Evolutionary conservation across 2,113 vertebrate genomes (phyloP).

Genomic region (Cyprinodon brontotheroides): DNA sequence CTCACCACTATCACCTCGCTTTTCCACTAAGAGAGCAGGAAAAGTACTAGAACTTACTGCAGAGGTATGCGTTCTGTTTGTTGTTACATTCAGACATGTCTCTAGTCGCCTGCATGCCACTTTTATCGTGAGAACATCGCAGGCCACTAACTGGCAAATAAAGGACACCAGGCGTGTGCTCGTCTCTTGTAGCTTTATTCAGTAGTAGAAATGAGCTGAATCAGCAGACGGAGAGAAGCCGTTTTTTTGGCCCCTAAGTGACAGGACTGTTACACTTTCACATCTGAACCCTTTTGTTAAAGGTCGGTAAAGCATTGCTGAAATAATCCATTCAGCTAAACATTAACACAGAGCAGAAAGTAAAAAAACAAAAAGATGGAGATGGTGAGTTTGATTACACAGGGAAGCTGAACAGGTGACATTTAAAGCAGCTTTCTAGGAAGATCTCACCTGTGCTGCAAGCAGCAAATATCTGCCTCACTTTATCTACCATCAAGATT

Average conservation of each 20-base stretch:
- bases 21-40: slow-evolving; percentile 45
- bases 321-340: slow-evolving; percentile 49
- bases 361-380: slow-evolving; percentile 1
- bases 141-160: background rate
- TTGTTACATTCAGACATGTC: background rate
- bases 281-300: slow-evolving; percentile 48
- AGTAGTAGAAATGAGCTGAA: slow-evolving; percentile 85
- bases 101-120: background rate
- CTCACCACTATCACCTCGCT: slow-evolving; percentile 34
- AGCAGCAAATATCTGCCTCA: slow-evolving; percentile 9
- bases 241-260: slow-evolving; percentile 37
- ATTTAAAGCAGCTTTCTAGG: slow-evolving; percentile 10
- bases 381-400: slow-evolving; percentile 24
- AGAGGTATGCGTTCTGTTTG: background rate
- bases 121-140: background rate
- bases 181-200: slow-evolving; percentile 86
- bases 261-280: slow-evolving; percentile 47
- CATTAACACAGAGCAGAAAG: slow-evolving; percentile 43
- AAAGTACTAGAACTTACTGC: background rate
- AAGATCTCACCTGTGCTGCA: slow-evolving; percentile 24
- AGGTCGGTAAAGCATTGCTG: slow-evolving; percentile 48
- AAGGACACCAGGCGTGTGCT: slow-evolving; percentile 15
- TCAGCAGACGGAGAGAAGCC: slow-evolving; percentile 70
- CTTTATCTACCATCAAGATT: background rate
- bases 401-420: slow-evolving; percentile 9